phyloP scores from a whole-genome alignment of 2,888 invertebrate genomes.

The Nesidiocoris tenuis region DNA sequence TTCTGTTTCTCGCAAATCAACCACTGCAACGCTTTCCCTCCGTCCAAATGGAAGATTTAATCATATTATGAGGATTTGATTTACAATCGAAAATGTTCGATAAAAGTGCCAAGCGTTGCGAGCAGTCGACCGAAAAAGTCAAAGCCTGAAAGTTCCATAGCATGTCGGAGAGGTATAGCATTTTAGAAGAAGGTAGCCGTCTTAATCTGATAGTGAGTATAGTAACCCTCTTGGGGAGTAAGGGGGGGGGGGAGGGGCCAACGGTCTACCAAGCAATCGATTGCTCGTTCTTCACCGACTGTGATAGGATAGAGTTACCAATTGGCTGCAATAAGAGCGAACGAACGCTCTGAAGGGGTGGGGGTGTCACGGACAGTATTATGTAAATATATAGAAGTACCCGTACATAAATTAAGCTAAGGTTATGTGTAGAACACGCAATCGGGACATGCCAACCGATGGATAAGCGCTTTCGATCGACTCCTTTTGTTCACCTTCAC shows the following conservation, averaged over 20 bases:
- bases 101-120: background rate
- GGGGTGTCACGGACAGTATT: conserved; percentile 48
- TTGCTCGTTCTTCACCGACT: conserved; percentile 24
- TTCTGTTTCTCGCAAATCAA: too few species aligned
- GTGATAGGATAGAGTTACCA: conserved; percentile 46
- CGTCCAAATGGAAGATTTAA: background rate
- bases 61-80: background rate
- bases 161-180: background rate
- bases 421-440: conserved; percentile 41
- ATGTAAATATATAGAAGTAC: conserved; percentile 49
- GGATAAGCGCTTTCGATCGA: conserved; percentile 42
- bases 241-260: background rate
- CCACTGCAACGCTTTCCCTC: too few species aligned
- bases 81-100: background rate
- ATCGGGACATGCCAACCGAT: conserved; percentile 37
- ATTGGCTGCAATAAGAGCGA: conserved; percentile 43
- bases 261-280: conserved; percentile 27
- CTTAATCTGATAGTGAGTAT: background rate
- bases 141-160: background rate
- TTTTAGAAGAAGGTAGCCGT: background rate
- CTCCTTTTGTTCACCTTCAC: background rate
- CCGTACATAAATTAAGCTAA: conserved; percentile 40
- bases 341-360: background rate
- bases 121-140: background rate
- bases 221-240: background rate